Conservation (phyloP, 2,113 vertebrate species). For the Sinocyclocheilus maitianheensis region DNA sequence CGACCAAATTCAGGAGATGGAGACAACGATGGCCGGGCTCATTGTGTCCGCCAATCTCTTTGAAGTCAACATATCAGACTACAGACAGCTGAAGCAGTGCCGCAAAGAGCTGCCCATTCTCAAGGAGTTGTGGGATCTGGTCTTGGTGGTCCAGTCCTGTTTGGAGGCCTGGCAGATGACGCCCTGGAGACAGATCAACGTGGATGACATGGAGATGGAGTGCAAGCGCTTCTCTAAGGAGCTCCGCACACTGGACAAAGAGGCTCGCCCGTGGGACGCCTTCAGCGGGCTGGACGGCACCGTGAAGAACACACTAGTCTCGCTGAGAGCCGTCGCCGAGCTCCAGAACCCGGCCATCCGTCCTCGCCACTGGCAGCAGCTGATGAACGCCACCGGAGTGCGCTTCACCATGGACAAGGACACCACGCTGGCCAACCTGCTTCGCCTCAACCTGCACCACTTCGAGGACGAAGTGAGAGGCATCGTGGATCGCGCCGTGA, state of each 20-base stretch:
- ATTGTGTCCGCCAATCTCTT: slow-evolving; percentile 85
- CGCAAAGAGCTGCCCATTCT: slow-evolving; percentile 79
- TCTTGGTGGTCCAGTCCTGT: slow-evolving; percentile 68
- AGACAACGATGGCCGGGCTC: slow-evolving; percentile 82
- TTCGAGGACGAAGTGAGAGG: slow-evolving; percentile 89
- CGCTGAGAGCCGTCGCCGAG: slow-evolving; percentile 86
- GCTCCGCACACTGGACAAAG: slow-evolving; percentile 85
- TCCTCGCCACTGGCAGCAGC: slow-evolving; percentile 88
- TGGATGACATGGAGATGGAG: slow-evolving; percentile 90
- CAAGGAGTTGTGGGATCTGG: slow-evolving; percentile 78
- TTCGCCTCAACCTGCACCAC: slow-evolving; percentile 86
- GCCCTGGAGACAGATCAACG: slow-evolving; percentile 83
- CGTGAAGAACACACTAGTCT: slow-evolving; percentile 84
- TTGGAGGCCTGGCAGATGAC: slow-evolving; percentile 85
- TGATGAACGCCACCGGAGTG: slow-evolving; percentile 85
- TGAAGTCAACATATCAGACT: slow-evolving; percentile 88
- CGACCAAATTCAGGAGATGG: slow-evolving; percentile 82
- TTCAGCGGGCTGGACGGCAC: slow-evolving; percentile 84
- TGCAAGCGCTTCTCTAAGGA: slow-evolving; percentile 87
- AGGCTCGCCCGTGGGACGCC: slow-evolving; percentile 86
- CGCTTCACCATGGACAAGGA: slow-evolving; percentile 81
- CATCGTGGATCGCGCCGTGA: slow-evolving; percentile 88
- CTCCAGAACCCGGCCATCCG: slow-evolving; percentile 91
- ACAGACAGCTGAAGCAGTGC: slow-evolving; percentile 88
- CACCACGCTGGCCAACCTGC: slow-evolving; percentile 85